Base-by-base conservation (phyloP, 37 sponge, comb jelly and placozoan genomes). In the Dysidea cf. avara region DNA sequence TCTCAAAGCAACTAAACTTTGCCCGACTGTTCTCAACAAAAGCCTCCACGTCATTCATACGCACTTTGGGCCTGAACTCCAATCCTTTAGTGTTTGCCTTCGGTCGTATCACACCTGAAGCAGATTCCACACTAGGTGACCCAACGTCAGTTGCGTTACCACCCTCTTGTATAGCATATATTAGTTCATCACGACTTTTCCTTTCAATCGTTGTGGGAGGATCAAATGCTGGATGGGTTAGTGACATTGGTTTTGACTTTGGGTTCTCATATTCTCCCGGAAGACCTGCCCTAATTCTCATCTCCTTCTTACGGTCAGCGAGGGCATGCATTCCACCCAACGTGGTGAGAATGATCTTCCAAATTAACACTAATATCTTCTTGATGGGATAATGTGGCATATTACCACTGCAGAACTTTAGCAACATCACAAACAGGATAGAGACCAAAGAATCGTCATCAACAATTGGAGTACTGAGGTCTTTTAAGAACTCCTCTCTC, bases 381-480 rank as follows among this genome's bases (percentile, higher is more conserved):
- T 87, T 86, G 65, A 94, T 71, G 16, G 95, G 91, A 61, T 79
- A 83, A 50, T 86, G 88, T 0, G 91, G 91, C 74, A 87, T 83
- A 29, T 61, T 68, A 1, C 84, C 84, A 55, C 79, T 94, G 61
- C 91, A 94, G 79, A 94, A 94, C 32, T 61, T 22, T 24, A 94
- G 77, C n/a, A 91, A 61, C 95, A 91, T 86, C 40, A 31, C 34
- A 46, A 94, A 94, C 30, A 91, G 75, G 39, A 83, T 37, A 7
- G 78, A 55, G 5, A 88, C 62, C 3, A 94, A 74, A 2, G 75
- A 71, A 20, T 91, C 81, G 29, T 86, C 75, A 1, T 69, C 70
- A 16, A 38, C 37, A 7, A 67, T 7, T 3, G 88, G 85, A 16
- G 74, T 56, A 2, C 77, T 52, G 7, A 94, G 68, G 39, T 87